Conservation (phyloP, 2,113 vertebrate species). For the Gopherus flavomarginatus region DNA sequence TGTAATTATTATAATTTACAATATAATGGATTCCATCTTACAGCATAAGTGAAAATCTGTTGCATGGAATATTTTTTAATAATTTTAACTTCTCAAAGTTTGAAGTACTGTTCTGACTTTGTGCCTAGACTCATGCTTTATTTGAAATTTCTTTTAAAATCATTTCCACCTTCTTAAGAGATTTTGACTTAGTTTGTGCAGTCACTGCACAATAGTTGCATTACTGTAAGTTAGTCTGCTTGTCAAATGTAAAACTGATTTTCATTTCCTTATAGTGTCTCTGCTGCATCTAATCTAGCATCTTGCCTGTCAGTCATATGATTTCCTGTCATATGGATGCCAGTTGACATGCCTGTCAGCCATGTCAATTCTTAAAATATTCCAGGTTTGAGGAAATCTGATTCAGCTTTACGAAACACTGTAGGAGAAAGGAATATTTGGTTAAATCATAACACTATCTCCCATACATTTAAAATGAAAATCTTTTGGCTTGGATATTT, state of each 20-base stretch:
- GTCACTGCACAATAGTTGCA: background rate
- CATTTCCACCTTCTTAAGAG: constrained; percentile 49
- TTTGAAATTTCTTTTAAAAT: constrained; percentile 58
- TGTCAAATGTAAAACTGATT: constrained; percentile 54
- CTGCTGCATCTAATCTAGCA: background rate
- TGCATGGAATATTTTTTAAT: background rate
- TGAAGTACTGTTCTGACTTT: constrained; percentile 22
- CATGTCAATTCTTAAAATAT: constrained; percentile 4
- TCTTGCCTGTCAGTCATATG: background rate
- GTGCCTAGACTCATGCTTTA: constrained; percentile 18
- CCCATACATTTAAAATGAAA: background rate
- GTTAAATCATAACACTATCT: background rate
- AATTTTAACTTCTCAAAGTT: constrained; percentile 25
- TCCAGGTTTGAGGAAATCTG: background rate
- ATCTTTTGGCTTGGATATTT: background rate
- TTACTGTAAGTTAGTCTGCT: constrained; percentile 28
- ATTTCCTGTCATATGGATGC: constrained; percentile 15
- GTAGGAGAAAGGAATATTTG: background rate
- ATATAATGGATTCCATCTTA: constrained; percentile 28
- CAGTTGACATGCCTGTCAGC: background rate
- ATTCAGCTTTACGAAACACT: background rate
- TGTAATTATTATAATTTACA: constrained; percentile 40
- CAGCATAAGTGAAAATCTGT: background rate
- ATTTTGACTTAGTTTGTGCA: constrained; percentile 44
- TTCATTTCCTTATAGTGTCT: constrained; percentile 31